Evolutionary conservation across 37 sponge, comb jelly and placozoan genomes (phyloP).

Genomic region (Cladorhizidae sp.): DNA sequence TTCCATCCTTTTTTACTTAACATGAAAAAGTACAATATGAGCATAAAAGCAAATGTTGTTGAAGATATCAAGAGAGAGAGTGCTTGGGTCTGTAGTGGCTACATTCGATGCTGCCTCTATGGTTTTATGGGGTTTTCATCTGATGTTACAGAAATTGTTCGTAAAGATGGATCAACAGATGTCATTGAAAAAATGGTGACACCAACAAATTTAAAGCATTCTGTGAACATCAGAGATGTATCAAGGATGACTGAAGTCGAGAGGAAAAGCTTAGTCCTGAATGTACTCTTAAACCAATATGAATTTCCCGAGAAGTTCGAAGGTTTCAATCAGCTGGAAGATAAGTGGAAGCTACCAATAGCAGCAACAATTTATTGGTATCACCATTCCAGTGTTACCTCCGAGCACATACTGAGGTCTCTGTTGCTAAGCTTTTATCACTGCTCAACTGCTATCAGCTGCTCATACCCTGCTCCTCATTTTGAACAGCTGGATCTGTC

Average conservation of each 20-base stretch:
- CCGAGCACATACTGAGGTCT: too few species aligned
- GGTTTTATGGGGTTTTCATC: background rate
- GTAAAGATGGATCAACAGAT: background rate
- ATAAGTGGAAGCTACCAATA: background rate
- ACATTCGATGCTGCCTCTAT: background rate
- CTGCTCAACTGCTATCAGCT: too few species aligned
- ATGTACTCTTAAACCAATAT: too few species aligned
- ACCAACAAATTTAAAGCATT: too few species aligned
- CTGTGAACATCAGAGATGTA: too few species aligned
- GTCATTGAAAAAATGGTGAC: background rate
- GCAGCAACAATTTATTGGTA: constrained; percentile 9
- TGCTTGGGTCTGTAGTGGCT: background rate
- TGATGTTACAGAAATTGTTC: background rate
- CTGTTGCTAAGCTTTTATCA: too few species aligned
- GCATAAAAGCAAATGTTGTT: background rate
- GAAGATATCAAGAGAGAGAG: background rate
- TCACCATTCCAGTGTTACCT: too few species aligned
- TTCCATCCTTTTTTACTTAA: background rate
- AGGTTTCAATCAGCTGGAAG: background rate
- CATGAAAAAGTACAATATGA: background rate
- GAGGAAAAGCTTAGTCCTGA: too few species aligned
- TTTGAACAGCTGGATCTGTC: background rate
- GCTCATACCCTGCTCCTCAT: too few species aligned
- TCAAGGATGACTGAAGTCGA: too few species aligned
- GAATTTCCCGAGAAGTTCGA: background rate